Evolutionary conservation across 2,888 invertebrate species (phyloP).

Genomic region (Scaptomyza reducta): DNA sequence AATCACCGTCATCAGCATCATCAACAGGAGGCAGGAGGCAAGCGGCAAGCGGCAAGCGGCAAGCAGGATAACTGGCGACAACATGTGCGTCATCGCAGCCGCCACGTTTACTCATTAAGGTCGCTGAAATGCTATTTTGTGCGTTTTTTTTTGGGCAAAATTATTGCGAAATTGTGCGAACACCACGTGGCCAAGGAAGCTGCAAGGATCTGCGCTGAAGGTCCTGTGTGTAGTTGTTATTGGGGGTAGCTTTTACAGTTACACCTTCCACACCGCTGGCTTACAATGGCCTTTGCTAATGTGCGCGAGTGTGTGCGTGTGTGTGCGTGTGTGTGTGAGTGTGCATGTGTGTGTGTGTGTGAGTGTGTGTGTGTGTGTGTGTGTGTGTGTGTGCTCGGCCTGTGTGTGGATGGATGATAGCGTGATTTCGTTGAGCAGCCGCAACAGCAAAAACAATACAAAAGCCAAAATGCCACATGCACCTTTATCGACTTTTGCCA

Average conservation of each 20-base stretch:
- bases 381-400: constrained; percentile 23
- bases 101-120: constrained; percentile 78
- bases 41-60: constrained; percentile 12
- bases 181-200: constrained; percentile 42
- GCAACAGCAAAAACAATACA: constrained; percentile 54
- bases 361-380: constrained; percentile 21
- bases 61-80: constrained; percentile 76
- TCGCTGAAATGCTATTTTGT: constrained; percentile 46
- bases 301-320: constrained; percentile 10
- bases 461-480: constrained; percentile 51
- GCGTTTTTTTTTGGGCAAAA: constrained; percentile 49
- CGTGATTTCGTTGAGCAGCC: constrained; percentile 43
- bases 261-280: constrained; percentile 50
- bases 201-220: not conserved
- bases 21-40: constrained; percentile 46
- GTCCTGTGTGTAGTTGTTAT: constrained; percentile 13
- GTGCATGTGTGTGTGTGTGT: constrained; percentile 23
- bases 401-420: constrained; percentile 45
- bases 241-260: constrained; percentile 69
- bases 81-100: constrained; percentile 66
- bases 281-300: constrained; percentile 31
- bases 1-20: constrained; percentile 75
- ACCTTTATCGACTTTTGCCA: constrained; percentile 73
- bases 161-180: constrained; percentile 68
- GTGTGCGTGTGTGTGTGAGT: constrained; percentile 11